Percentiles rank a stretch among this genome's conserved stretches.
Conservation (phyloP, 2,113 vertebrate species). For the Sebastes fasciatus region DNA sequence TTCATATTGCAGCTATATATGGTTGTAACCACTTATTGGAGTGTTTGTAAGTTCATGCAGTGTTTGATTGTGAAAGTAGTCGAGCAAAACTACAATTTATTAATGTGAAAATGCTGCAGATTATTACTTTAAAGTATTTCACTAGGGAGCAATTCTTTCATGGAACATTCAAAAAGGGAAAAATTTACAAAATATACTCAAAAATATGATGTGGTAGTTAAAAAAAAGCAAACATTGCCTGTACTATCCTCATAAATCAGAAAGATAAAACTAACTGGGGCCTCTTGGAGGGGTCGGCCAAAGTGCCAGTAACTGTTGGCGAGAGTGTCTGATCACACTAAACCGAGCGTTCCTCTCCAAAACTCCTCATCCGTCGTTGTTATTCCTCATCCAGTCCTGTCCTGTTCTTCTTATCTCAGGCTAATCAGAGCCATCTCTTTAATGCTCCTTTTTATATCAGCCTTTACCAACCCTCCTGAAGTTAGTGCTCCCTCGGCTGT, state of each 20-base stretch:
- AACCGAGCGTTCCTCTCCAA: not conserved
- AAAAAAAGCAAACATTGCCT: not conserved
- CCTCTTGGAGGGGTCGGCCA: not conserved
- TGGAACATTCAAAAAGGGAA: not conserved
- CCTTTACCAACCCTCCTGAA: slow-evolving; percentile 14
- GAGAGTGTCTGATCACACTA: slow-evolving; percentile 9
- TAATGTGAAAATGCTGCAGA: not conserved
- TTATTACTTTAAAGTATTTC: not conserved
- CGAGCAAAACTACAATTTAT: not conserved
- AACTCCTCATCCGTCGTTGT: slow-evolving; percentile 1
- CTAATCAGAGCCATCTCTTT: slow-evolving; percentile 17
- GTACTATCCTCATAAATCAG: not conserved
- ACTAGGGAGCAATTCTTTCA: not conserved
- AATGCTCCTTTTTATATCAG: slow-evolving; percentile 29
- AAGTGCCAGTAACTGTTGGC: slow-evolving; percentile 6
- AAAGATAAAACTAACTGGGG: not conserved
- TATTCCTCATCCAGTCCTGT: slow-evolving; percentile 1
- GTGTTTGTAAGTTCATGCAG: not conserved
- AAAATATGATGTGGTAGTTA: not conserved
- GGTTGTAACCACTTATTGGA: not conserved
- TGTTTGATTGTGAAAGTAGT: slow-evolving; percentile 6
- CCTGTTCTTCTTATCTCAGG: slow-evolving; percentile 20
- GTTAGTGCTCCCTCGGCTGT: slow-evolving; percentile 10
- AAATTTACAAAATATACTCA: not conserved
- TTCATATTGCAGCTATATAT: not conserved